These are phyloP conservation scores for Polydrusus tereticollis DNA, from an alignment of 2,888 invertebrate species.

Conservation along the genomic window DNA sequence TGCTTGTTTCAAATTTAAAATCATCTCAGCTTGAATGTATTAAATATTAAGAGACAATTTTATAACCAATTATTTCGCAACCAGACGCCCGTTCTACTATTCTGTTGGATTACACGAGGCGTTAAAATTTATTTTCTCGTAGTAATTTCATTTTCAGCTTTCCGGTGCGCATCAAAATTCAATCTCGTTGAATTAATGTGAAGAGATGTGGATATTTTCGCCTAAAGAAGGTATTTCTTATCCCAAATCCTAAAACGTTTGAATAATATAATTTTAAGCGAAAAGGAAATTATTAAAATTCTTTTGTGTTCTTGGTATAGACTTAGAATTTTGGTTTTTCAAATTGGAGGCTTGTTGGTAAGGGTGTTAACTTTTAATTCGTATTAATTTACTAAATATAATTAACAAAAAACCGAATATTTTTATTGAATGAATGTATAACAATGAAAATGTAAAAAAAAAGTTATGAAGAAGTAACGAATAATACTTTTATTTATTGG, in stretches of 20 bases:
- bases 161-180: constrained; percentile 40
- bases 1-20: constrained; percentile 17
- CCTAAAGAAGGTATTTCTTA: constrained; percentile 15
- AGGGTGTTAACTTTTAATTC: no score
- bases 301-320: no score
- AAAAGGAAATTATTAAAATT: constrained; percentile 21
- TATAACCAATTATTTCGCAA: constrained; percentile 34
- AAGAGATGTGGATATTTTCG: constrained; percentile 38
- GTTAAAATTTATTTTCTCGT: constrained; percentile 42
- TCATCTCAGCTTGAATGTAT: not conserved
- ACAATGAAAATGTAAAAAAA: no score
- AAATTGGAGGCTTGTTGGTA: no score
- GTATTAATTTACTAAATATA: no score
- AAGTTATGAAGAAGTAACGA: no score
- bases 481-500: no score
- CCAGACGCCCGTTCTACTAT: constrained; percentile 22
- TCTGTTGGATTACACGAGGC: constrained; percentile 26
- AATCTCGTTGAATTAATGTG: constrained; percentile 39
- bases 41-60: constrained; percentile 23
- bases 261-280: constrained; percentile 19
- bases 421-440: no score
- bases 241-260: constrained; percentile 14
- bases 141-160: constrained; percentile 38
- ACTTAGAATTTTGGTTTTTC: no score
- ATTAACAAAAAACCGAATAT: no score